Conservation (phyloP, 2,797 vertebrate species). For the Karalla daura region DNA sequence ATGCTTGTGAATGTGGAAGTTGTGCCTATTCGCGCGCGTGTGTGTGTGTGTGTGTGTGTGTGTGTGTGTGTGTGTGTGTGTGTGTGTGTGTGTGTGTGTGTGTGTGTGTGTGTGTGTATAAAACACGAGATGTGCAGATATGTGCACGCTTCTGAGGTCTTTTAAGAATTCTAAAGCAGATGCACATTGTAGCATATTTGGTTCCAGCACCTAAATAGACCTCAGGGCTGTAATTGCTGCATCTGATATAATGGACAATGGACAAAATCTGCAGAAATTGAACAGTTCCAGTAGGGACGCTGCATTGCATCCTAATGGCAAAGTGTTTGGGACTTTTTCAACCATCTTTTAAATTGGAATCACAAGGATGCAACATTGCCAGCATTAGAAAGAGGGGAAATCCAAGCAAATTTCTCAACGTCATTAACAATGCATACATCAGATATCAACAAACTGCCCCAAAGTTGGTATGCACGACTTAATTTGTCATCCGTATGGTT, state of each 20-base stretch:
- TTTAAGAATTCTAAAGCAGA: constrained; percentile 26
- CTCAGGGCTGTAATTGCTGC: too few relatives aligned
- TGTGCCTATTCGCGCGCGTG: too few relatives aligned
- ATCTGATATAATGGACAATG: too few relatives aligned
- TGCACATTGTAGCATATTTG: too few relatives aligned
- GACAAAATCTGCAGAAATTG: too few relatives aligned
- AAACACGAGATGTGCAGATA: constrained; percentile 70
- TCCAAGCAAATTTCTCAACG: constrained; percentile 41
- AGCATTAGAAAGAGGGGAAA: constrained; percentile 57
- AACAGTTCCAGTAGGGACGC: not conserved
- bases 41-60: too few relatives aligned
- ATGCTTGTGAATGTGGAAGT: constrained; percentile 72
- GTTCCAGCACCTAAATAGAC: too few relatives aligned
- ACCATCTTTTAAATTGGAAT: constrained; percentile 62
- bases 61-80: too few relatives aligned
- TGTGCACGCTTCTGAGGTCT: constrained; percentile 27
- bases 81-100: too few relatives aligned
- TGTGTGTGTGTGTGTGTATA: too few relatives aligned
- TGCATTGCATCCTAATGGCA: not conserved
- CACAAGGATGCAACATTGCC: constrained; percentile 55
- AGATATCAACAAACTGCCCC: constrained; percentile 45
- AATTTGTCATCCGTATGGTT: constrained; percentile 44
- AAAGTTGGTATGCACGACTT: constrained; percentile 44
- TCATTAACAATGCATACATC: constrained; percentile 57
- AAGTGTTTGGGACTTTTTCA: constrained; percentile 56